Base-by-base conservation (phyloP, 2,888 invertebrate species). In the Pocota personata region DNA sequence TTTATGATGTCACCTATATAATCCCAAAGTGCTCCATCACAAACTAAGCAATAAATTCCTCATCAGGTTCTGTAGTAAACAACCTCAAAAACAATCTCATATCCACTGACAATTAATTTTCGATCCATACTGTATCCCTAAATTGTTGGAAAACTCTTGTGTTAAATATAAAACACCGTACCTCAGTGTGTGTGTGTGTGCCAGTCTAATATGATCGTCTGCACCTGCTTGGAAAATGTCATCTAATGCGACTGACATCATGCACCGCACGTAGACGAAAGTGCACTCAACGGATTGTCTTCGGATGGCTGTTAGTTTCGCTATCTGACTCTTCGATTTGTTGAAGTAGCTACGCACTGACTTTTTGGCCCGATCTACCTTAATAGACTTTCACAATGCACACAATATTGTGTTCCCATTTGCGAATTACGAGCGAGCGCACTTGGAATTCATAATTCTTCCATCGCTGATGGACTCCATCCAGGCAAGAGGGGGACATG, bases 161-260 rank as follows among this genome's bases (percentile, higher is more conserved):
- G 57, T 78, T 69, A 83, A 78, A 78, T 78, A 71, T 77, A 79
- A 83, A 83, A 67, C 40, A 46, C 14, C 48, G 48, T 48, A n/a
- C 21, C 52, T 43, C 30, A 46, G 35, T 16, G 10, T 52, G 66
- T 30, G 37, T 35, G 62, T 64, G 52, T 67, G 16, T 21, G 64
- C 43, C n/a, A n/a, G 32, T 75, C 73, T 57, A 86, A 67, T 78
- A 37, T 52, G 77, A 87, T 82, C 77, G 77, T 73, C 77, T 87
- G 78, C 87, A 87, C 82, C 87, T 87, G 87, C 73, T 87, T 69
- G 73, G 50, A 73, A 87, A 82, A 82, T 87, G 82, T 87, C 87
- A 82, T 73, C 72, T 82, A 86, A 80, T 82, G 72, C 77, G 72
- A 77, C 72, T 76, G 67, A 72, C 86, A 86, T 46, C 82, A 86